Base-by-base conservation (phyloP, 2,113 vertebrate genomes). In the Pachypanchax playfairii region DNA sequence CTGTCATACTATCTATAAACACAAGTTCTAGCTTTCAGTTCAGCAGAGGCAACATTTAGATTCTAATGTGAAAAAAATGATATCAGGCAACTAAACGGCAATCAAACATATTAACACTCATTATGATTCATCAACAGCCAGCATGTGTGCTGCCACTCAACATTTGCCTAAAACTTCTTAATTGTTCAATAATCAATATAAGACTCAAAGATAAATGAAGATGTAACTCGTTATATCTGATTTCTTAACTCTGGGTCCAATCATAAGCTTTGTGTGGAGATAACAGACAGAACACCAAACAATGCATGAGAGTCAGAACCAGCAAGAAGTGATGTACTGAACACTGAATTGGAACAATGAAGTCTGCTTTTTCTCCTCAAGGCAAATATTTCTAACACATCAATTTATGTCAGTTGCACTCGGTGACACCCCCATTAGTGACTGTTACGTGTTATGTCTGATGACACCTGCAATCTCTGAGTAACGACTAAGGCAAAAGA, bases 281-380 rank as follows among this genome's bases (percentile, higher is more conserved):
- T 56, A 76, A 73, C 86, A 75, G 77, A 73, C 73, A 28, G 41
- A 33, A 52, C 55, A 55, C 56, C 70, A 80, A 82, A 90, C 82
- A 89, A 87, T 88, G 80, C 70, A 73, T 78, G 75, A 68, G 74
- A 80, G 83, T 86, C 82, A 69, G 75, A 64, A 64, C 74, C 80
- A 77, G 83, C 51, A 78, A 69, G 29, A 31, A 31, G 79, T 85
- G 85, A 90, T 90, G 85, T 80, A 87, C 87, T 80, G 84, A 77
- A 84, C 79, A 61, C 65, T 80, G 69, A 64, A 82, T 69, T 70
- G 75, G 75, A 85, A 90, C 77, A 88, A 90, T 87, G 81, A 80
- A 49, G 85, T 24, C 73, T 73, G 80, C 78, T 80, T 20, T 35
- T 77, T 83, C n/a, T 83, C 84, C 86, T 84, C 84, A 73, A 82